Percentiles rank a stretch among this genome's conserved stretches.
Evolutionary conservation across 2,888 invertebrate genomes (phyloP).

Genomic region (Hylaea fasciaria): DNA sequence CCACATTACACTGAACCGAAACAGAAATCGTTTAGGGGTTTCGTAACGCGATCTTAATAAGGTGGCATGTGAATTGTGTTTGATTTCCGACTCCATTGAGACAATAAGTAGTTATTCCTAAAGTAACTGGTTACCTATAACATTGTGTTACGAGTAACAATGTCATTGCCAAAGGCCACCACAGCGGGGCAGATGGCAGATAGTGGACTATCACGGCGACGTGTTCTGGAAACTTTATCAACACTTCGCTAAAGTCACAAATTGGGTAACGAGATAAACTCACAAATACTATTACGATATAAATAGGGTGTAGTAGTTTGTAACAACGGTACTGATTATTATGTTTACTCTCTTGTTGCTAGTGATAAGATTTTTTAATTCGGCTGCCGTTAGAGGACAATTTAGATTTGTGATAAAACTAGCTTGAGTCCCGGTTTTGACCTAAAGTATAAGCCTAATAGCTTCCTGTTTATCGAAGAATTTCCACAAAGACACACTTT

Average conservation of each 20-base stretch:
- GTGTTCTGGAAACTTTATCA: slow-evolving; percentile 12
- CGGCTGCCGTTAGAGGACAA: not conserved
- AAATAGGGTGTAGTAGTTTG: slow-evolving; percentile 16
- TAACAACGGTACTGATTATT: not conserved
- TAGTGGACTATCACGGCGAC: slow-evolving; percentile 9
- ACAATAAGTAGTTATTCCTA: too few relatives aligned
- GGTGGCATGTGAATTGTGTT: too few relatives aligned
- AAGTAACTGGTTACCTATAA: not conserved
- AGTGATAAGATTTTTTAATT: slow-evolving; percentile 6
- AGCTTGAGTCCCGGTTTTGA: too few relatives aligned
- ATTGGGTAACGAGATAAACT: slow-evolving; percentile 12
- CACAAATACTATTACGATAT: slow-evolving; percentile 16
- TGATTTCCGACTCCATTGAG: too few relatives aligned
- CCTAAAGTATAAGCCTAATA: too few relatives aligned
- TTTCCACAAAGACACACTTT: too few relatives aligned
- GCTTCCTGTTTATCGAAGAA: too few relatives aligned
- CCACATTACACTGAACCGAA: too few relatives aligned
- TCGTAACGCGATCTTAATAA: too few relatives aligned
- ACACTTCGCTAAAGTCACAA: slow-evolving; percentile 5
- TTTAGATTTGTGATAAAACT: not conserved
- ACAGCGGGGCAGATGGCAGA: not conserved
- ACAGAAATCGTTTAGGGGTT: too few relatives aligned
- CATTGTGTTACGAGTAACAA: not conserved
- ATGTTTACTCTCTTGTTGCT: slow-evolving; percentile 2
- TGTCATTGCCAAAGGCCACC: slow-evolving; percentile 4